Evolutionary conservation across 1,140 invertebrate species (phyloP), one percentile per base, ranked within the genome.

Genomic region (Anastrepha obliqua): DNA sequence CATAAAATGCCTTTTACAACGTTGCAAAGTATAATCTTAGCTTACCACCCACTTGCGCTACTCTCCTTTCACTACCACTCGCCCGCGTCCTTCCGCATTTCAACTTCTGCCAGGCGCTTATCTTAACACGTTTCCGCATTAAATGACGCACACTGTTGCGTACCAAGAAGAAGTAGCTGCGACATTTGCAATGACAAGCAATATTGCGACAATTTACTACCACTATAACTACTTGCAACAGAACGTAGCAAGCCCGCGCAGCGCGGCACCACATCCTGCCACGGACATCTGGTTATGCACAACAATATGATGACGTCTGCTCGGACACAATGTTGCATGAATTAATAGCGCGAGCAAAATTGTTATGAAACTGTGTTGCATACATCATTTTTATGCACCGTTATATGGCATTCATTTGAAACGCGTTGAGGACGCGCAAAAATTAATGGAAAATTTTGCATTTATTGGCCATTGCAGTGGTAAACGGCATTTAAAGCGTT

Each of bases 151-250:
- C 62, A 20, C n/a, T n/a, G 62, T 20, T 7, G 62, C 15, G 29
- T 29, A 29, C 29, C 29, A 29, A 29, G 29, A 29, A 29, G 29
- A 29, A 29, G 29, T 29, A 29, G 9, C 17, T 20, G 3, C 11
- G 20, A 20, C 62, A 20, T 64, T 20, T 20, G 62, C 20, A 20
- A 64, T 64, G n/a, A 64, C 4, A 20, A 20, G 62, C 62, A 20
- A 64, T 64, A 64, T 64, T 64, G 62, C 62, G 62, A 64, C 62
- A 64, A 17, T 64, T 64, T 64, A 64, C 62, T 20, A 29, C 62
- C 62, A 20, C 62, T 8, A 64, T 64, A 20, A 64, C 60, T 62
- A 20, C 62, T 64, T 64, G n/a, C 62, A 64, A n/a, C 62, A 20
- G 62, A 8, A 20, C 62, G n/a, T n/a, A n/a, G 6, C 8, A 7